phyloP scores from a whole-genome alignment of 2,888 invertebrate species.

The Druceiella hillmani region DNA sequence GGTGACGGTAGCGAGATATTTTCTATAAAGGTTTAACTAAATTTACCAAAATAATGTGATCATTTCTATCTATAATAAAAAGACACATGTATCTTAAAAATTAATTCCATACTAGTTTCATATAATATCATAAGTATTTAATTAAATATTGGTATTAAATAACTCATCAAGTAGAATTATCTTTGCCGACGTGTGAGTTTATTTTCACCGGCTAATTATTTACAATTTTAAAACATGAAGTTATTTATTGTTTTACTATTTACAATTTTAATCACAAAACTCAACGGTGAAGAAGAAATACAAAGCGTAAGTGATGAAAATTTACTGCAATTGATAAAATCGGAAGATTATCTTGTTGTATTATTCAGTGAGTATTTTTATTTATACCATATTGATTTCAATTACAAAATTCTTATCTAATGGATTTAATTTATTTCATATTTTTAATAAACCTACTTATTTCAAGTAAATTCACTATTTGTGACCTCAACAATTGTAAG shows the following conservation, averaged over 20 bases:
- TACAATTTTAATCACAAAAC: slow-evolving; percentile 20
- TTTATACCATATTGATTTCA: too few species aligned
- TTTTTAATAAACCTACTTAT: too few species aligned
- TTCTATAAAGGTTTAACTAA: not conserved
- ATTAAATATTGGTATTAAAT: not conserved
- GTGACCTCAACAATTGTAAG: too few species aligned
- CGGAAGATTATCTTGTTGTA: slow-evolving; percentile 74
- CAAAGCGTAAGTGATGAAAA: slow-evolving; percentile 74
- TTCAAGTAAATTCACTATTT: too few species aligned
- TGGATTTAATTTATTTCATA: too few species aligned
- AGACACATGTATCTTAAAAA: not conserved
- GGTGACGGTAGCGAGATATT: too few species aligned
- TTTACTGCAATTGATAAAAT: slow-evolving; percentile 67
- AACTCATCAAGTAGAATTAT: not conserved
- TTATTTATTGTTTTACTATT: slow-evolving; percentile 10
- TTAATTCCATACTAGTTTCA: not conserved
- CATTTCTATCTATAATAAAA: not conserved
- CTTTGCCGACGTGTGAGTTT: too few species aligned
- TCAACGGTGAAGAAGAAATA: slow-evolving; percentile 35
- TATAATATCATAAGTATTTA: not conserved
- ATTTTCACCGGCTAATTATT: too few species aligned
- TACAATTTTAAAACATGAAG: too few species aligned
- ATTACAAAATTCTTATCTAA: too few species aligned
- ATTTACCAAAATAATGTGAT: not conserved
- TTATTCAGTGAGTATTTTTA: slow-evolving; percentile 66